Base-by-base conservation (phyloP, 2,888 invertebrate genomes). In the Thecophora atra region DNA sequence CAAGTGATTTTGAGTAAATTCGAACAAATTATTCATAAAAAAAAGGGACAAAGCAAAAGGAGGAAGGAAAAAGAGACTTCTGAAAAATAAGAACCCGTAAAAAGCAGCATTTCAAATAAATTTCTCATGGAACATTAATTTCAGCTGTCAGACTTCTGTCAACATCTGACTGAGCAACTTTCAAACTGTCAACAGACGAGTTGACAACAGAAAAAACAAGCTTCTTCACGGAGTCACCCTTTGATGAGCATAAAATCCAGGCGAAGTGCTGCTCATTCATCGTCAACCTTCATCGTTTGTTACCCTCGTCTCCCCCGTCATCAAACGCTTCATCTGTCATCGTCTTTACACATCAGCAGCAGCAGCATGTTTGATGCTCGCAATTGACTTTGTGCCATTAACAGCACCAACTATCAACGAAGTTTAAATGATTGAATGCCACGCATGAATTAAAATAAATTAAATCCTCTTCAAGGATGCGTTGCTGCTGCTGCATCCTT, bases 371-470 rank as follows among this genome's bases (percentile, higher is more conserved):
- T 26, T 28, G 66, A n/a, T 51, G 52, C 52, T 30, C 21, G 13
- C 42, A 63, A 63, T 63, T 63, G 63, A 63, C 63, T 63, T 44
- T 19, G 52, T 66, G 66, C 81, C 79, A 81, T 83, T 83, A 83
- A 81, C 81, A 78, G 79, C 78, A 81, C 81, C 77, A 81, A 79
- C 77, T 78, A 66, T 75, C 62, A 72, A 77, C 63, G 71, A 77
- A 80, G 80, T 83, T 79, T 79, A 78, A 79, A 80, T 81, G 79
- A 81, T 79, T 17, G 21, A n/a, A 21, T 81, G 79, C 78, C 64
- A 58, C 78, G 75, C 72, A 76, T 78, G 79, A 78, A 78, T 78
- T 78, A 75, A 79, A 80, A 78, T 69, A 47, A 69, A 69, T 69
- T 69, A 69, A 69, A 68, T 58, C 26, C 26, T 58, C 42, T 68